phyloP scores from a whole-genome alignment of 2,797 vertebrate species.

The Gallinago solitaria region DNA sequence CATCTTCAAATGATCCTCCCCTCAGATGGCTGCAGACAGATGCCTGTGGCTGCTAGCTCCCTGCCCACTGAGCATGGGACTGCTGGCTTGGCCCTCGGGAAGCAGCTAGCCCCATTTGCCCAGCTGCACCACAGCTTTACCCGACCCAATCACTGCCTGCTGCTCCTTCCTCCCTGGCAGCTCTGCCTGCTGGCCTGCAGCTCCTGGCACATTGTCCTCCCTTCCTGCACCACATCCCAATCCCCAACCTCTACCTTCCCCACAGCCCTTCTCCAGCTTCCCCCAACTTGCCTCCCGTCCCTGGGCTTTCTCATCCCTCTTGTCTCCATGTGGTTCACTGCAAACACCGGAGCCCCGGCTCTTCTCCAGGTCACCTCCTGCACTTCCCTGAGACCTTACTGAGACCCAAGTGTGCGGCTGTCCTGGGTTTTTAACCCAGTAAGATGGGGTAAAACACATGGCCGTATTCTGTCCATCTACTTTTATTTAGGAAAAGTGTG shows the following conservation, averaged over 20 bases:
- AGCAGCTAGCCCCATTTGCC: background rate
- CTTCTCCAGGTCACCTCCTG: background rate
- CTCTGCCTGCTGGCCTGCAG: background rate
- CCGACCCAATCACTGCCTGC: accelerated
- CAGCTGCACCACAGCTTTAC: background rate
- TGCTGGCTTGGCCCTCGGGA: background rate
- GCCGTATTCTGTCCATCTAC: accelerated
- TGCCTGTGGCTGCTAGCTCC: background rate
- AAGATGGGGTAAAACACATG: background rate
- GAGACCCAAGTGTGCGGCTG: accelerated
- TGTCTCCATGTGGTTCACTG: accelerated
- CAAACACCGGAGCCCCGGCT: accelerated
- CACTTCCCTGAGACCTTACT: accelerated
- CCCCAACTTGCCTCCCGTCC: accelerated
- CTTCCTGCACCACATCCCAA: accelerated
- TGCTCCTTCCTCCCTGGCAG: background rate
- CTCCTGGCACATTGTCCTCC: background rate
- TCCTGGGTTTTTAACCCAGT: background rate
- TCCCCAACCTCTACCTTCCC: background rate
- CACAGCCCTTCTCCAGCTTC: background rate
- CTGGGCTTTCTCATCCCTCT: background rate
- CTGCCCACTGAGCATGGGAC: background rate
- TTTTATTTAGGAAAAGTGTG: background rate
- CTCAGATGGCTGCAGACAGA: background rate
- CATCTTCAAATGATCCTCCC: background rate